Evolutionary conservation across 2,113 vertebrate genomes (phyloP).

Genomic region (Cathartes aura): DNA sequence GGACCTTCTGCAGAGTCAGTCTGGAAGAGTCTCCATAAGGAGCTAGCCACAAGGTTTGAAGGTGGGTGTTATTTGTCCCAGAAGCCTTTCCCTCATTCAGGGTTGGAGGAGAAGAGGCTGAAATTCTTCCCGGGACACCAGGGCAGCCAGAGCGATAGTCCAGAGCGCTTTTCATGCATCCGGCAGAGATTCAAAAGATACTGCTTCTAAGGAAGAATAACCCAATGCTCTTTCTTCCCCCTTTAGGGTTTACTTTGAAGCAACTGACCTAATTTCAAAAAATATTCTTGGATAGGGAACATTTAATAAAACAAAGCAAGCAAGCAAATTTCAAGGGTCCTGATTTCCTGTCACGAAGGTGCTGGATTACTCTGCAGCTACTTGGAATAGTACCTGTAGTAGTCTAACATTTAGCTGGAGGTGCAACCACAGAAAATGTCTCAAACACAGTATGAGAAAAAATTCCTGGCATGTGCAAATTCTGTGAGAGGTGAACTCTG

Average conservation of each 20-base stretch:
- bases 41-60: background rate
- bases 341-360: background rate
- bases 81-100: background rate
- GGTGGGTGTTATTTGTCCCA: background rate
- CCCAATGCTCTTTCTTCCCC: background rate
- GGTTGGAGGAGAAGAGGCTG: background rate
- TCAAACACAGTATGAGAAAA: background rate
- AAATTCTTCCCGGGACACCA: background rate
- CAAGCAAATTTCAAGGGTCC: background rate
- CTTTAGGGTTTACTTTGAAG: background rate
- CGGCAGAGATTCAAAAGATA: background rate
- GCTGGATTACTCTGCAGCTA: background rate
- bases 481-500: conserved; percentile 15
- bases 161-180: background rate
- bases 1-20: background rate
- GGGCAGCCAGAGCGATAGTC: background rate
- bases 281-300: background rate
- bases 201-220: background rate
- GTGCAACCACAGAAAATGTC: background rate
- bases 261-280: background rate
- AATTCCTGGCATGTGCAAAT: conserved; percentile 20
- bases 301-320: background rate
- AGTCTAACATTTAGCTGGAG: background rate
- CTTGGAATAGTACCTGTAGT: background rate
- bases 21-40: background rate